Evolutionary conservation across 2,797 vertebrate genomes (phyloP).

Genomic region (Labeo calbasu): DNA sequence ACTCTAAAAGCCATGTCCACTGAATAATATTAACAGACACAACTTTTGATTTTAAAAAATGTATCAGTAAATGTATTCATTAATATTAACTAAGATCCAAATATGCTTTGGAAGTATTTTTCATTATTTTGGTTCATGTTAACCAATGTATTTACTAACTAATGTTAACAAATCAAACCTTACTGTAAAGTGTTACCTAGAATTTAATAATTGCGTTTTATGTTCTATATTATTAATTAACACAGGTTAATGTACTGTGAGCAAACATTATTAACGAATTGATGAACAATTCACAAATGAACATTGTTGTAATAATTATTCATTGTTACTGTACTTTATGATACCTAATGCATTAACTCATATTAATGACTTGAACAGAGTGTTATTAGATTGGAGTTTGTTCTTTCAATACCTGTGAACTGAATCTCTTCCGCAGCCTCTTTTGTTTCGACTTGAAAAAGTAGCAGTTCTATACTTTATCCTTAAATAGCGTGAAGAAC

Average conservation of each 20-base stretch:
- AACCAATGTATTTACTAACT: background rate
- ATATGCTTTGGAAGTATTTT: background rate
- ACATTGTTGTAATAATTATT: background rate
- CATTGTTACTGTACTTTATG: background rate
- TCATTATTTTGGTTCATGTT: background rate
- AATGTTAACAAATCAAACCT: background rate
- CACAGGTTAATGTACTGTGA: background rate
- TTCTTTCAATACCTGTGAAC: background rate
- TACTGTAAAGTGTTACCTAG: background rate
- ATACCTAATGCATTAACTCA: background rate
- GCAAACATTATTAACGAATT: background rate
- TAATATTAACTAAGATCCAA: background rate
- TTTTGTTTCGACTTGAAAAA: background rate
- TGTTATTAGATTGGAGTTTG: background rate
- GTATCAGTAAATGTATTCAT: background rate
- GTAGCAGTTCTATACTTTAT: background rate
- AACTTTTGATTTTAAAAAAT: background rate
- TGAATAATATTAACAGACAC: background rate
- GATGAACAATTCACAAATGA: background rate
- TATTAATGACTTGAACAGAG: background rate
- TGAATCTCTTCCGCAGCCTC: background rate
- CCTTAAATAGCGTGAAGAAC: background rate
- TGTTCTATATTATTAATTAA: background rate
- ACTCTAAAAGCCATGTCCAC: background rate
- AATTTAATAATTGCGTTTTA: background rate